A percentile compares a stretch with the other conserved stretches of the same genome.
phyloP scores from a whole-genome alignment of 2,113 vertebrate species.

The human region DNA sequence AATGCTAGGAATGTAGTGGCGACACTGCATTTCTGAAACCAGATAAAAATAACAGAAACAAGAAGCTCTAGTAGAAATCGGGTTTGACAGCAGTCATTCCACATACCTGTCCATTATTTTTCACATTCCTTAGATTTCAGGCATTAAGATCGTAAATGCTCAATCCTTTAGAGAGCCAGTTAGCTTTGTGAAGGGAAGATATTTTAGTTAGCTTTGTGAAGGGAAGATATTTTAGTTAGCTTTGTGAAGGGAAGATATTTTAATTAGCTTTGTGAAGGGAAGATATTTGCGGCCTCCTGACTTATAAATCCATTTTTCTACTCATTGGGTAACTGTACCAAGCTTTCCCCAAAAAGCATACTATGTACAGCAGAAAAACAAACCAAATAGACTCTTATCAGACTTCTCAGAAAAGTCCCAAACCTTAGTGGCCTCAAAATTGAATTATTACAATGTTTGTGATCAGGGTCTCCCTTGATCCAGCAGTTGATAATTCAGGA shows the following conservation, averaged over 20 bases:
- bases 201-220: not conserved
- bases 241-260: not conserved
- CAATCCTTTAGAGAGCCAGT: not conserved
- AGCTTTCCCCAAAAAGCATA: not conserved
- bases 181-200: not conserved
- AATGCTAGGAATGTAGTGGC: not conserved
- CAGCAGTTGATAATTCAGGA: not conserved
- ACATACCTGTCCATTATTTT: not conserved
- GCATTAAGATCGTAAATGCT: not conserved
- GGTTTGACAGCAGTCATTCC: not conserved
- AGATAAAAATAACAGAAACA: not conserved
- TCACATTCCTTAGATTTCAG: not conserved
- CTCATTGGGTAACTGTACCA: not conserved
- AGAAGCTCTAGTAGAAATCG: constrained; percentile 7
- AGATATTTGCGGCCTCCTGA: not conserved
- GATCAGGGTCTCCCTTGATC: constrained; percentile 36
- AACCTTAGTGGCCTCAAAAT: constrained; percentile 20
- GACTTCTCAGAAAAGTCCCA: constrained; percentile 17
- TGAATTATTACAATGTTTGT: constrained; percentile 34
- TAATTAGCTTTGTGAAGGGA: not conserved
- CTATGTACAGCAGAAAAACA: not conserved
- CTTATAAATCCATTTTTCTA: not conserved
- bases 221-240: not conserved
- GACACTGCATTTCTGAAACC: not conserved
- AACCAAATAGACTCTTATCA: constrained; percentile 24